A percentile compares a stretch with the other conserved stretches of the same genome.
These are phyloP conservation scores for Epirrhoe tristata DNA, from an alignment of 2,888 invertebrate species.

Conservation along the genomic window DNA sequence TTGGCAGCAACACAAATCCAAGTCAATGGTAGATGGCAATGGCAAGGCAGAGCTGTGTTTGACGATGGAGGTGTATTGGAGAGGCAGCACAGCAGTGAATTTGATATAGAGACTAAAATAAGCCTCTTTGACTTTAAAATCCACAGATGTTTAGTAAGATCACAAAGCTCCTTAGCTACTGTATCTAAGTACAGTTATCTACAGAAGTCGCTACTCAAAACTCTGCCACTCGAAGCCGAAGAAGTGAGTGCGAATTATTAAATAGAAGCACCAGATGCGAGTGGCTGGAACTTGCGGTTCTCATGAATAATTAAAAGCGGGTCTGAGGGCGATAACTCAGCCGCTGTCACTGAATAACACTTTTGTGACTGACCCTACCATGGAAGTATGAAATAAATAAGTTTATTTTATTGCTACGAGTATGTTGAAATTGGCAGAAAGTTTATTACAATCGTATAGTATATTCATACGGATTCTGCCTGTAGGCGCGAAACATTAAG, in stretches of 20 bases:
- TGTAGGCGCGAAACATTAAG: too few relatives aligned
- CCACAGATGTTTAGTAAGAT: too few relatives aligned
- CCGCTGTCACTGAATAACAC: constrained; percentile 67
- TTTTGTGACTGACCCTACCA: constrained; percentile 51
- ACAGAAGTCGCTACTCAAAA: constrained; percentile 33
- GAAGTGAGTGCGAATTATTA: constrained; percentile 75
- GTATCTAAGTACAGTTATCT: background rate
- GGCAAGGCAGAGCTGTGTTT: too few relatives aligned
- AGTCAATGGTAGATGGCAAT: too few relatives aligned
- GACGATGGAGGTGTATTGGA: too few relatives aligned
- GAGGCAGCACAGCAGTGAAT: too few relatives aligned
- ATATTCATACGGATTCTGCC: too few relatives aligned
- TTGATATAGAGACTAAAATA: too few relatives aligned
- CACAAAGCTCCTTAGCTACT: too few relatives aligned
- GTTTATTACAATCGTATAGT: background rate
- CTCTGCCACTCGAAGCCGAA: constrained; percentile 49
- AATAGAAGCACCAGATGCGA: constrained; percentile 74
- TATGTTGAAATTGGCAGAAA: constrained; percentile 1
- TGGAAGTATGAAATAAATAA: constrained; percentile 33
- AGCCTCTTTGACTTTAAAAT: too few relatives aligned
- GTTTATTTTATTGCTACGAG: constrained; percentile 35
- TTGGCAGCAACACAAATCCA: too few relatives aligned
- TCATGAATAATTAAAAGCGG: constrained; percentile 81
- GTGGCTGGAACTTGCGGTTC: constrained; percentile 68
- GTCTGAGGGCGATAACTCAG: constrained; percentile 74